Evolutionary conservation across 1,140 invertebrate genomes (phyloP), one percentile per base, ranked within the genome.

Genomic region (Euschistus heros): DNA sequence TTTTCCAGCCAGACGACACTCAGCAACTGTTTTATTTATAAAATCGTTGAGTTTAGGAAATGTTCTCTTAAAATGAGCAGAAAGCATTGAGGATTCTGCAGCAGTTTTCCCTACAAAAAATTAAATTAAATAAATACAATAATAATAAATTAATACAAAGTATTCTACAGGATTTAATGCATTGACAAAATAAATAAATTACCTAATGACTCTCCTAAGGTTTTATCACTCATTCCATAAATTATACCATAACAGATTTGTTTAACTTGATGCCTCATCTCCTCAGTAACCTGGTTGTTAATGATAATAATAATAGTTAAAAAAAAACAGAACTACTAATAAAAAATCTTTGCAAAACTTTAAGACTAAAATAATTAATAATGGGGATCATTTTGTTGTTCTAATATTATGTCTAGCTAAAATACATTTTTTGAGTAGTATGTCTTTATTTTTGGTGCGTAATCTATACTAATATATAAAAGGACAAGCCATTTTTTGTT

Each of bases 221-320:
- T 82, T 72, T 86, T 90, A 15, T 83, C 79, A 14, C 95, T 92
- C 84, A 98, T 98, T n/a, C 96, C 96, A 76, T 98, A 98, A 59
- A 99, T 88, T 69, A 99, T 93, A 10, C 92, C 96, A 78, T 98
- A 99, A 71, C 92, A 96, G 17, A 98, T 82, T 78, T 97, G 85
- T 76, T 98, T 97, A 0, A 92, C 88, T 71, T 88, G 85, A 71
- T 94, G 89, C 55, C 94, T 80, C 69, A 91, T 78, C 63, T 84
- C 80, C 57, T 85, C 80, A 18, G 84, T 82, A 0, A 94, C 84
- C 84, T 87, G 66, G 67, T 73, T 6, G 30, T 3, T 30, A 10
- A 37, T 6, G 33, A 13, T 10, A 37, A 10, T 13, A 37, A 6
- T 1, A 6, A 37, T 10, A 13, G 3, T 6, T 37, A 10, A 37